phyloP scores from a whole-genome alignment of 2,113 vertebrate species.

The Heterochromis multidens region DNA sequence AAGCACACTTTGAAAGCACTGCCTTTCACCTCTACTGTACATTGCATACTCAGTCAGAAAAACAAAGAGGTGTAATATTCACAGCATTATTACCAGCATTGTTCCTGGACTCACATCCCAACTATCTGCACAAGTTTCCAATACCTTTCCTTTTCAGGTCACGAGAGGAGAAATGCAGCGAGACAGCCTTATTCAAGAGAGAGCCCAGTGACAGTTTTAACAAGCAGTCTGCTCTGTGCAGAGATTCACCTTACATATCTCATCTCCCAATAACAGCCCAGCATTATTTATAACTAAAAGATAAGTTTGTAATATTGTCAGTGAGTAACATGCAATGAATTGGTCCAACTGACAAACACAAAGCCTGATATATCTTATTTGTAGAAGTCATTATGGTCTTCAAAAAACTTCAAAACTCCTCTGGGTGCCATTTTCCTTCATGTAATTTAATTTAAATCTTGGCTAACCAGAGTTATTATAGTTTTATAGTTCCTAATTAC shows the following conservation, averaged over 20 bases:
- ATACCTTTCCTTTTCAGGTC: constrained; percentile 73
- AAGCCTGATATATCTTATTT: background rate
- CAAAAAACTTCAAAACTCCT: background rate
- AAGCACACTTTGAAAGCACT: background rate
- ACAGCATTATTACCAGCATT: constrained; percentile 1
- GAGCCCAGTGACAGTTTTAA: background rate
- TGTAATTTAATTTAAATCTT: background rate
- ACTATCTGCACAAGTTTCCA: constrained; percentile 23
- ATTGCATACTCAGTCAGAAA: background rate
- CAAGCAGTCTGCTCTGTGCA: background rate
- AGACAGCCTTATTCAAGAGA: background rate
- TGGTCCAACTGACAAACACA: background rate
- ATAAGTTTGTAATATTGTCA: background rate
- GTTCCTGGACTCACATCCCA: constrained; percentile 30
- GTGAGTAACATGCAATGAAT: background rate
- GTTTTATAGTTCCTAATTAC: background rate
- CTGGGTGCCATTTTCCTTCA: background rate
- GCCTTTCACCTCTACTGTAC: background rate
- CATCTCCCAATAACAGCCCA: background rate
- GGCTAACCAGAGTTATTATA: background rate
- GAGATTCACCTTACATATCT: background rate
- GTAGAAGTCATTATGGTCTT: background rate
- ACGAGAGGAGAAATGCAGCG: constrained; percentile 21
- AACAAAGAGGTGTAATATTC: background rate
- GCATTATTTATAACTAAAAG: background rate